phyloP scores from a whole-genome alignment of 2,113 vertebrate genomes.

The Scartelaos histophorus region DNA sequence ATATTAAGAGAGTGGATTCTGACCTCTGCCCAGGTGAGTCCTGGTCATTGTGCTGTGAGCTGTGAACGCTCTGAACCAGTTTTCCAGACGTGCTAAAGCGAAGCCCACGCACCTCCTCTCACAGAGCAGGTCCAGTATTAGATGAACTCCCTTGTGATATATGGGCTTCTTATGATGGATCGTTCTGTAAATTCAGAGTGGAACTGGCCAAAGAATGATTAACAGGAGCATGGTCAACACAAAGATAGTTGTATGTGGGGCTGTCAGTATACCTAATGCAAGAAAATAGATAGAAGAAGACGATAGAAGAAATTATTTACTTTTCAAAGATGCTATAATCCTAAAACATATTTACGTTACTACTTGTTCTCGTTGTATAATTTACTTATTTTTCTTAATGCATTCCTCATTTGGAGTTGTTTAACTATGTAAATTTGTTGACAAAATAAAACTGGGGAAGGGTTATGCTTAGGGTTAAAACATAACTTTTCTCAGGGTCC shows the following conservation, averaged over 20 bases:
- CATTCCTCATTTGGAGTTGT: no score
- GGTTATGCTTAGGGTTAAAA: no score
- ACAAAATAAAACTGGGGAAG: no score
- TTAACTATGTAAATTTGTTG: no score
- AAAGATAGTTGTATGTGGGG: neutral
- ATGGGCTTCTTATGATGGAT: constrained; percentile 18
- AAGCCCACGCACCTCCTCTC: constrained; percentile 46
- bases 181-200: constrained; percentile 34
- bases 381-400: no score
- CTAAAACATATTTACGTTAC: no score
- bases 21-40: constrained; percentile 4
- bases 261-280: neutral
- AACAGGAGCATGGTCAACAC: constrained; percentile 17
- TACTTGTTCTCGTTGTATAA: no score
- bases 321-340: no score
- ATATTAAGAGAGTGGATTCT: neutral
- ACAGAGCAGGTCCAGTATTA: constrained; percentile 34
- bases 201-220: constrained; percentile 18
- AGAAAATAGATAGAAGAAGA: neutral
- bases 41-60: constrained; percentile 19
- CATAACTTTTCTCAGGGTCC: no score
- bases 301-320: no score
- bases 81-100: constrained; percentile 40
- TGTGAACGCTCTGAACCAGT: constrained; percentile 46
- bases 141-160: constrained; percentile 9